Conservation (phyloP, 1,140 invertebrate species). For the Aphelenchoides avenae region DNA sequence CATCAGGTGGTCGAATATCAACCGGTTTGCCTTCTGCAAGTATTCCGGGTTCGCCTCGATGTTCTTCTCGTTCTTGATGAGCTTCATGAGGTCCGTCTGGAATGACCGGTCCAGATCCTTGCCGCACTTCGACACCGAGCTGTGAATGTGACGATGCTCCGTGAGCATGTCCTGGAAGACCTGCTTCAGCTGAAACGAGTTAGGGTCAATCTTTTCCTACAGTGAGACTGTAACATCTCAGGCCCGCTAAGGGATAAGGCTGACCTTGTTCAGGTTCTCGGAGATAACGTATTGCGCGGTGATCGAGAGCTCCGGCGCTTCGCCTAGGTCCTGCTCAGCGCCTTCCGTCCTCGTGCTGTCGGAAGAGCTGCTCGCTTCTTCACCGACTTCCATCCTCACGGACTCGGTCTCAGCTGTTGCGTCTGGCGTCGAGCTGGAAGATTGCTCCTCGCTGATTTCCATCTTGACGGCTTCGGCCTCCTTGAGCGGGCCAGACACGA, state of each 20-base stretch:
- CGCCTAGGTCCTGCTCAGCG: not conserved
- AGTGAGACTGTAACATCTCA: not conserved
- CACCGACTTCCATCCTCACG: not conserved
- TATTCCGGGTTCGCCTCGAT: conserved; percentile 32
- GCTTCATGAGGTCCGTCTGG: conserved; percentile 34
- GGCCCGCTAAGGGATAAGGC: conserved; percentile 29
- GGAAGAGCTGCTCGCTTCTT: not conserved
- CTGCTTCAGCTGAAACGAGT: not conserved
- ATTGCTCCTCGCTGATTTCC: too few relatives aligned
- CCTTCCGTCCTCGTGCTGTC: too few relatives aligned
- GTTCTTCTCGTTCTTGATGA: conserved; percentile 47
- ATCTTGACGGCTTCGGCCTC: conserved; percentile 5
- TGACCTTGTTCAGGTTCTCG: conserved; percentile 32
- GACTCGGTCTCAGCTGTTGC: not conserved
- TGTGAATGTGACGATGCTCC: conserved; percentile 68
- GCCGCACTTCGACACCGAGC: conserved; percentile 28
- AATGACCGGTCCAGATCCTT: conserved; percentile 39
- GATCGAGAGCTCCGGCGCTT: conserved; percentile 26
- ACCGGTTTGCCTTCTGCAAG: conserved; percentile 37
- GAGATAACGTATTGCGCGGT: conserved; percentile 40
- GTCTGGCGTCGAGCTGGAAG: too few relatives aligned
- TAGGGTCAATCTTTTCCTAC: conserved; percentile 15
- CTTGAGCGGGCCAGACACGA: conserved; percentile 29
- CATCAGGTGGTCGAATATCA: conserved; percentile 51
- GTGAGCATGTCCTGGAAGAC: conserved; percentile 49